Evolutionary conservation across 2,888 invertebrate genomes (phyloP), one percentile per base, ranked within the genome.

Genomic region (Caenorhabditis afra): DNA sequence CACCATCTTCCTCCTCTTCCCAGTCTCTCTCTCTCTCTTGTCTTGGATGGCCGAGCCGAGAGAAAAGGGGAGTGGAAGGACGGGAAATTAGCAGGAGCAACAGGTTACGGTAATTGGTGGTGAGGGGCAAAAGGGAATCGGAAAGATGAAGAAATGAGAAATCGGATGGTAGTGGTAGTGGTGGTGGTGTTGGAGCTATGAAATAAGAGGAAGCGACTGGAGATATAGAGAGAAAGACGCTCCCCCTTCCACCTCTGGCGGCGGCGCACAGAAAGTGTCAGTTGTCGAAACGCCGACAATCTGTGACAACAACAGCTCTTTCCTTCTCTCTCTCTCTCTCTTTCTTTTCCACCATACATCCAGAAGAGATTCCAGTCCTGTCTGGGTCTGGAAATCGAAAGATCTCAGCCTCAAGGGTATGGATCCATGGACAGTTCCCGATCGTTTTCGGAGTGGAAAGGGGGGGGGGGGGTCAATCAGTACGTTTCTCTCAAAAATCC

Each of bases 231-330:
- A 29, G 29, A 29, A 29, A 29, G 29, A 29, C 29, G n/a, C n/a
- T n/a, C n/a, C n/a, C n/a, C n/a, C n/a, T n/a, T n/a, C 52, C 68
- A 73, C 73, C 73, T 71, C 70, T 53, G 61, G 61, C 62, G 61
- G 29, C 29, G n/a, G n/a, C n/a, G n/a, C n/a, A n/a, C n/a, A 29
- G 47, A 47, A 71, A 71, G 73, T 73, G 73, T 62, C 73, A 73
- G 73, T 73, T 73, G 73, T 73, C 64, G 64, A 44, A 39, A 62
- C n/a, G n/a, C n/a, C n/a, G 64, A 73, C 23, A 49, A 61, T 53
- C 64, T 64, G 57, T 64, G 64, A 73, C 73, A 73, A 73, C 73
- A 73, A 73, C 64, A 58, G n/a, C 64, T 73, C 64, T 39, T 39
- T 55, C 57, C 49, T 35, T 11, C 41, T 41, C 14, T 11, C 11